phyloP scores from a whole-genome alignment of 2,113 vertebrate species.

The Pterocles gutturalis region DNA sequence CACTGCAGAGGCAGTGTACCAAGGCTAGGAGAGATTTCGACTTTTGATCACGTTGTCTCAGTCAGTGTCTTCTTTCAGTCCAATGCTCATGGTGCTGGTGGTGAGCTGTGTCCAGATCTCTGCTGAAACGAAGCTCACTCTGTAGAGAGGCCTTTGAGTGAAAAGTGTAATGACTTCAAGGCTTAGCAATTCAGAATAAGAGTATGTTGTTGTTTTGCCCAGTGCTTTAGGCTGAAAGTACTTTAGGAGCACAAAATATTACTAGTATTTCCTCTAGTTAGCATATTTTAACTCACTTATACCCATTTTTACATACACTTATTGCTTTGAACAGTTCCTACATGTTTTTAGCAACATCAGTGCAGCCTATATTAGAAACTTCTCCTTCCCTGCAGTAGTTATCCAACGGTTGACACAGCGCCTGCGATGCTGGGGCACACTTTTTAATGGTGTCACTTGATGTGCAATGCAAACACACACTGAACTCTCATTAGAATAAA shows the following conservation, averaged over 20 bases:
- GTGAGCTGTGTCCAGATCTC: background rate
- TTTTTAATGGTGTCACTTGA: background rate
- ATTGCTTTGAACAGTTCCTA: background rate
- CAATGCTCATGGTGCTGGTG: background rate
- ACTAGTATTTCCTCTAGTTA: background rate
- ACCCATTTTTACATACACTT: background rate
- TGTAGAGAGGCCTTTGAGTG: background rate
- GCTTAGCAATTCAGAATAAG: background rate
- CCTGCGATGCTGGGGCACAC: background rate
- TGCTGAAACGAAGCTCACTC: background rate
- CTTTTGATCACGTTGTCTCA: background rate
- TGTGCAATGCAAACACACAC: background rate
- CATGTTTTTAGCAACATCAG: background rate
- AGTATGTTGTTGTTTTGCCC: background rate
- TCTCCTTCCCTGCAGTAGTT: background rate
- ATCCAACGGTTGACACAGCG: background rate
- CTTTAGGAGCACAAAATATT: background rate
- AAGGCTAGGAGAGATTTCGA: background rate
- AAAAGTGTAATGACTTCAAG: constrained; percentile 22
- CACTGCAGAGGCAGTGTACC: background rate
- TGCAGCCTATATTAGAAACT: background rate
- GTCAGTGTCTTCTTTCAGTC: constrained; percentile 2
- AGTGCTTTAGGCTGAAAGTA: background rate
- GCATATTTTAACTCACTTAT: background rate
- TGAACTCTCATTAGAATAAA: background rate